phyloP scores from a whole-genome alignment of 2,113 vertebrate genomes.

The Notiomystis cincta region DNA sequence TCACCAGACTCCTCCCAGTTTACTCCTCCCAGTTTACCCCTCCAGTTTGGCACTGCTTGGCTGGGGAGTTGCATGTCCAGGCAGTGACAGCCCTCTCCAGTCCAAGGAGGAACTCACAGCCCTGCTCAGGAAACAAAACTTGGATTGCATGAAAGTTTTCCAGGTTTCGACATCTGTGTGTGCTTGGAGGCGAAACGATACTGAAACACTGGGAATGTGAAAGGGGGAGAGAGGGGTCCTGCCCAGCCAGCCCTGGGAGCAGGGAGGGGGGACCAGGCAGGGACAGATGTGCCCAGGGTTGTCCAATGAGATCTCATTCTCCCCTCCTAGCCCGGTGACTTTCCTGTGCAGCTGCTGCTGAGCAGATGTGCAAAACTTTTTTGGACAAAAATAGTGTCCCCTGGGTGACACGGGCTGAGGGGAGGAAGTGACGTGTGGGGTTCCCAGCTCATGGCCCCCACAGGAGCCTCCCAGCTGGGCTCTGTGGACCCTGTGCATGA shows the following conservation, averaged over 20 bases:
- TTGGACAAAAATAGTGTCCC: slow-evolving; percentile 8
- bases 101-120: not conserved
- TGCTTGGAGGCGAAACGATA: not conserved
- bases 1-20: not conserved
- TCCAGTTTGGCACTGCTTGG: not conserved
- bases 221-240: not conserved
- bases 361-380: slow-evolving; percentile 29
- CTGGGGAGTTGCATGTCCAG: too few relatives aligned
- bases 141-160: not conserved
- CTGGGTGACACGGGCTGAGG: not conserved
- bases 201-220: not conserved
- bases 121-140: not conserved
- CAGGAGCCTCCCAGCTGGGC: not conserved
- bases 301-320: not conserved
- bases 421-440: not conserved
- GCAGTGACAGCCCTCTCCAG: not conserved
- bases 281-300: not conserved
- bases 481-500: not conserved
- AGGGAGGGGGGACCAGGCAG: not conserved
- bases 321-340: not conserved
- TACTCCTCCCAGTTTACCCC: not conserved
- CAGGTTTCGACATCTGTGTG: slow-evolving; percentile 5
- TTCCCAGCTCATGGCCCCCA: not conserved
- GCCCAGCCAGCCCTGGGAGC: rapidly evolving
- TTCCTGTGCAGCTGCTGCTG: slow-evolving; percentile 40